Evolutionary conservation across 2,888 invertebrate species (phyloP).

Genomic region (Sinhomidia bicolor): DNA sequence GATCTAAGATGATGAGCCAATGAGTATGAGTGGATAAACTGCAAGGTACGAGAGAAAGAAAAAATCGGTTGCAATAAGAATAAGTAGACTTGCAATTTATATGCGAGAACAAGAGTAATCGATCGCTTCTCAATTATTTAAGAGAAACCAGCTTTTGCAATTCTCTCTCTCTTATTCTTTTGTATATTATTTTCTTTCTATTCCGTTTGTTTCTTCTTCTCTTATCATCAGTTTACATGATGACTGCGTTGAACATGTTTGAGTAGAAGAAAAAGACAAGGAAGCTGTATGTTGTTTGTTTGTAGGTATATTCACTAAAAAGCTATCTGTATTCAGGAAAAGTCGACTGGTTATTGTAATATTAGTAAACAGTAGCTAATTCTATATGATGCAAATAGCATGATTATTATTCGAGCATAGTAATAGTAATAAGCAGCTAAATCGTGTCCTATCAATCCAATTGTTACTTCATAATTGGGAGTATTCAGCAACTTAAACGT

Average conservation of each 20-base stretch:
- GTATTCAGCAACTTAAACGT: background rate
- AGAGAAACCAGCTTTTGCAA: conserved; percentile 61
- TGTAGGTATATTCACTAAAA: background rate
- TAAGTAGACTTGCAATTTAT: background rate
- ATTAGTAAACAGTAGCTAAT: conserved; percentile 24
- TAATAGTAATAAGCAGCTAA: background rate
- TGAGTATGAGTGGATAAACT: background rate
- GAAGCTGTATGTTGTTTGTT: background rate
- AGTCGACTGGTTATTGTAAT: conserved; percentile 34
- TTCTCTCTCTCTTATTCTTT: background rate
- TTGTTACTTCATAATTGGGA: background rate
- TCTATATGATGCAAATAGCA: background rate
- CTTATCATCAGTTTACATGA: conserved; percentile 47
- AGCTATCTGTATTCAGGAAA: conserved; percentile 40
- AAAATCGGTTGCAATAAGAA: background rate
- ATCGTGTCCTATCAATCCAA: background rate
- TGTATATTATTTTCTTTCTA: background rate
- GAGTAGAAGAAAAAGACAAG: background rate
- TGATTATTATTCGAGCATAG: background rate
- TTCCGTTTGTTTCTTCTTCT: background rate
- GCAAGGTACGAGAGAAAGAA: background rate
- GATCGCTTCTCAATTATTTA: conserved; percentile 68
- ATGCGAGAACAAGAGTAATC: conserved; percentile 48
- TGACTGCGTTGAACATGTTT: conserved; percentile 6
- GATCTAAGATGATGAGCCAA: background rate